Evolutionary conservation across 2,797 vertebrate species (phyloP).

Genomic region (Pogonophryne albipinna): DNA sequence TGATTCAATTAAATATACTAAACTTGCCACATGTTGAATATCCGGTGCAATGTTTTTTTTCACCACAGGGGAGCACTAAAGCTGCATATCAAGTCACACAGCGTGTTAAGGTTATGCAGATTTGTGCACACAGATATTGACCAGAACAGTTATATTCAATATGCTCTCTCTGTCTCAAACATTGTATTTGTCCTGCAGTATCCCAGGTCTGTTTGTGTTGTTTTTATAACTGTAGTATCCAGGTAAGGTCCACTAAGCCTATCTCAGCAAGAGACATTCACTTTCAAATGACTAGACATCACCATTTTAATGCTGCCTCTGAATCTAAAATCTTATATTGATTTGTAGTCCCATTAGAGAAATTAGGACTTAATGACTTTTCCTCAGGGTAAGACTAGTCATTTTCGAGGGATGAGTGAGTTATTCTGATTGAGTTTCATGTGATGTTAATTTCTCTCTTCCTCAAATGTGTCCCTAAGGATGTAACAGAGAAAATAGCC

Average conservation of each 20-base stretch:
- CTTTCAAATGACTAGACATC: not conserved
- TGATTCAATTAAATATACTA: not conserved
- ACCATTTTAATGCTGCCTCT: slow-evolving; percentile 2
- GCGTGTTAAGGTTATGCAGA: slow-evolving; percentile 21
- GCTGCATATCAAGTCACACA: slow-evolving; percentile 18
- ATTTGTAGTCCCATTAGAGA: slow-evolving; percentile 14
- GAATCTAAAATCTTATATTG: not conserved
- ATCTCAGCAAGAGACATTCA: not conserved
- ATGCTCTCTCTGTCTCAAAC: slow-evolving; percentile 1
- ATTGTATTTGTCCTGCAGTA: slow-evolving; percentile 8
- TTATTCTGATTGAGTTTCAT: slow-evolving; percentile 11
- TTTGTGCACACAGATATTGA: slow-evolving; percentile 29
- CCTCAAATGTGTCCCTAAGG: not conserved
- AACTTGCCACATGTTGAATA: slow-evolving; percentile 27
- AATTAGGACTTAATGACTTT: slow-evolving; percentile 11
- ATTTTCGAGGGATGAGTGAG: not conserved
- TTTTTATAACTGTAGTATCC: not conserved
- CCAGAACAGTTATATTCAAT: slow-evolving; percentile 8
- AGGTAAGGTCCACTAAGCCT: not conserved
- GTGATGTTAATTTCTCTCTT: slow-evolving; percentile 27
- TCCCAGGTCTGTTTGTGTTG: not conserved
- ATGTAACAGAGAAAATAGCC: not conserved
- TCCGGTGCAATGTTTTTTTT: not conserved
- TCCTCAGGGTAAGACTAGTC: slow-evolving; percentile 4
- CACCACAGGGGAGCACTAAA: slow-evolving; percentile 52